phyloP scores from a whole-genome alignment of 2,888 invertebrate genomes.

The Coenonympha glycerion region DNA sequence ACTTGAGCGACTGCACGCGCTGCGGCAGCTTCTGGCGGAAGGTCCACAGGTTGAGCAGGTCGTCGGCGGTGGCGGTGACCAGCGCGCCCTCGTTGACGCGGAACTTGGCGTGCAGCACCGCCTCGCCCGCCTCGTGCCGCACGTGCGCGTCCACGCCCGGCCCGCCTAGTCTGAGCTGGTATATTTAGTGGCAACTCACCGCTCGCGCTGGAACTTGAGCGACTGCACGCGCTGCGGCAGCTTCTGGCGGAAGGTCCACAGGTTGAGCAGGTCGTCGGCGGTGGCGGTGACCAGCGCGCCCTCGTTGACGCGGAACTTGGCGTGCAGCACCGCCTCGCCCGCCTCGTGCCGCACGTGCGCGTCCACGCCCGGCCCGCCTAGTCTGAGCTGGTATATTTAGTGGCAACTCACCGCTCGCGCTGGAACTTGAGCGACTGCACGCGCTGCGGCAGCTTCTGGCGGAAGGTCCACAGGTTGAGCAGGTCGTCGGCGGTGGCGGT shows the following conservation, averaged over 20 bases:
- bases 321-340: conserved; percentile 88
- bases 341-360: too few relatives aligned
- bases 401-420: conserved; percentile 92
- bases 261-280: conserved; percentile 95
- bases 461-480: conserved; percentile 97
- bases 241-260: conserved; percentile 98
- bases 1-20: conserved; percentile 97
- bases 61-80: conserved; percentile 96
- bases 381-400: too few relatives aligned
- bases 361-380: too few relatives aligned
- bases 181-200: too few relatives aligned
- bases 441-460: conserved; percentile 94
- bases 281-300: conserved; percentile 97
- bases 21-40: conserved; percentile 95
- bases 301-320: conserved; percentile 97
- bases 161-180: too few relatives aligned
- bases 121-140: conserved; percentile 85
- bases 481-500: conserved; percentile 97
- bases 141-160: conserved; percentile 95
- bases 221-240: conserved; percentile 96
- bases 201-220: conserved; percentile 97
- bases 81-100: conserved; percentile 98
- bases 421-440: conserved; percentile 98
- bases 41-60: conserved; percentile 98
- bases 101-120: conserved; percentile 94